A percentile compares a stretch with the other conserved stretches of the same genome.
Conservation (phyloP, 2,113 vertebrate species). For the Mastomys natalensis region DNA sequence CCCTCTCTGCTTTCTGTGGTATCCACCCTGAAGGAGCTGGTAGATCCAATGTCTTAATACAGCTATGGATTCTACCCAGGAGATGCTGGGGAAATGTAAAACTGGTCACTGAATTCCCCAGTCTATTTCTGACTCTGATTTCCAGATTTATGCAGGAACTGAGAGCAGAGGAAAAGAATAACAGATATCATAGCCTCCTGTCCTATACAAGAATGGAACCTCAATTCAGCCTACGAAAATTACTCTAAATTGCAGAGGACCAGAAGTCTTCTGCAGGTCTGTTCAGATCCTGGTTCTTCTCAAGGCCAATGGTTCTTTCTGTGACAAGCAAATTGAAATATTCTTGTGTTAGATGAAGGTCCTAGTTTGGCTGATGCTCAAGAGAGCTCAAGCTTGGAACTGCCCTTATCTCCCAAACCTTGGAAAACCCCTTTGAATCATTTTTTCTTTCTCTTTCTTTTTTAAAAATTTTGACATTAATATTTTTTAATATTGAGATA, state of each 20-base stretch:
- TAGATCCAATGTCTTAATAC: neutral
- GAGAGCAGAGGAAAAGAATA: neutral
- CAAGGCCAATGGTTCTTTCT: no score
- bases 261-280: neutral
- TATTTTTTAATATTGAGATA: conserved; percentile 23
- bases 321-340: no score
- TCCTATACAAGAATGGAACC: no score
- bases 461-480: neutral
- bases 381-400: neutral
- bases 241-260: neutral
- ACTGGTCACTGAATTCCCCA: neutral
- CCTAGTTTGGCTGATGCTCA: no score
- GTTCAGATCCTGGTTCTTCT: neutral
- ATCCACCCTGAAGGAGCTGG: neutral
- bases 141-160: neutral
- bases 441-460: neutral
- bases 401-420: neutral
- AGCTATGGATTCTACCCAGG: neutral
- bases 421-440: no score
- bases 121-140: neutral
- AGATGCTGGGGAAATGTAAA: neutral
- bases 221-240: neutral
- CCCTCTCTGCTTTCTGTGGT: neutral
- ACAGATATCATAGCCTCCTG: neutral
- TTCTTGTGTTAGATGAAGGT: no score